phyloP scores from a whole-genome alignment of 2,113 vertebrate species.

The Philantomba maxwellii region DNA sequence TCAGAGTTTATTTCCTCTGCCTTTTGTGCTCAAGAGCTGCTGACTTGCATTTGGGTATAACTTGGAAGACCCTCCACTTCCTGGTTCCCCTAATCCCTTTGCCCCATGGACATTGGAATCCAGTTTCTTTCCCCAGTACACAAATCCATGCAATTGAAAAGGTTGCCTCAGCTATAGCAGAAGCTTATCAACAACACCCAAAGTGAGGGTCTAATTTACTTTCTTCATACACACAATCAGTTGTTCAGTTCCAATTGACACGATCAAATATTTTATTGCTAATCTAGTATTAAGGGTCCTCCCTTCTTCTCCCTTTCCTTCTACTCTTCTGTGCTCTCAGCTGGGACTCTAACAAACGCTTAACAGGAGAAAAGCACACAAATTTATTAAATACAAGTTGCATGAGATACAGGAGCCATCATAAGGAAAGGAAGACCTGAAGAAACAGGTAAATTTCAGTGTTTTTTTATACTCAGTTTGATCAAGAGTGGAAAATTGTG shows the following conservation, averaged over 20 bases:
- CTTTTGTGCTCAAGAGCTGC: fast-evolving
- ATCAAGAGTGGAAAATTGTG: not conserved
- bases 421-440: not conserved
- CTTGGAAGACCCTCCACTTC: fast-evolving
- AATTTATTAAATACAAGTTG: not conserved
- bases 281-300: not conserved
- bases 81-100: fast-evolving
- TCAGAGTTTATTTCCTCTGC: not conserved
- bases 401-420: not conserved
- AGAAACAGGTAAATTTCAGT: not conserved
- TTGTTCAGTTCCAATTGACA: not conserved
- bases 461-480: not conserved
- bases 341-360: not conserved
- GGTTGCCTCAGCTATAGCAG: not conserved
- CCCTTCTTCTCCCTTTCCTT: not conserved
- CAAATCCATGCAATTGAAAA: not conserved
- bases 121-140: not conserved
- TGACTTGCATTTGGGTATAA: fast-evolving
- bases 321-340: not conserved
- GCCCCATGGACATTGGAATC: fast-evolving
- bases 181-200: not conserved
- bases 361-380: not conserved
- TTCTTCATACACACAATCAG: not conserved
- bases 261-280: not conserved
- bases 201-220: not conserved